Evolutionary conservation across 1,140 invertebrate genomes (phyloP), one percentile per base, ranked within the genome.

Genomic region (Bombyx mandarina): DNA sequence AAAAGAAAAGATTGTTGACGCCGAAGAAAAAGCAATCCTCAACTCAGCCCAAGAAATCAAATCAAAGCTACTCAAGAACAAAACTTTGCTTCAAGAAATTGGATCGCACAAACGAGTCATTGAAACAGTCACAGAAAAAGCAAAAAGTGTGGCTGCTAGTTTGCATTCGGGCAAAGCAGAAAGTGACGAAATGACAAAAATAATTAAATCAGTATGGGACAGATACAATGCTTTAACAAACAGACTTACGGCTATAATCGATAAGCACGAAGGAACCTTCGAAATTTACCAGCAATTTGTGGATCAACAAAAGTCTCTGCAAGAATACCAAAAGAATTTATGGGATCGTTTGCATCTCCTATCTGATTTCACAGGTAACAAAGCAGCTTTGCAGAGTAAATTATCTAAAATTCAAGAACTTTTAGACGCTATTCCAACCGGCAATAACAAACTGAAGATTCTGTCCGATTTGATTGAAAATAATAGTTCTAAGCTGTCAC

Each of bases 41-140:
- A 92, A 91, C 45, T 90, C 91, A 60, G 89, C 96, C 9, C 96
- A 96, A 81, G 97, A 98, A 82, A 93, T 96, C 45, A 90, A 94
- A 62, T 93, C 94, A 0, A 97, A 96, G 82, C 83, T 98, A 52
- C 89, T 97, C 47, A 97, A 97, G 76, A 92, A 94, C 67, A 97
- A 97, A 91, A 93, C 93, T 1, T 88, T 93, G 47, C 90, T 96
- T 42, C 96, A 98, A 89, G 97, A 99, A 87, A 96, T 97, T 10
- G 86, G 93, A 22, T 94, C 95, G 1, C 95, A 98, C 72, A 97
- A 97, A 78, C 89, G 96, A 60, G 92, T 97, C 35, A 93, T 99
- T 51, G 97, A 98, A 86, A 93, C 93, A 1, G 91, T 97, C 1
- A 93, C 94, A 6, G 96, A 98, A 75, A 98, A 97, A 87, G 95